Percentiles rank a stretch among this genome's conserved stretches.
phyloP scores from a whole-genome alignment of 2,888 invertebrate species.

The Yponomeuta sedellus region DNA sequence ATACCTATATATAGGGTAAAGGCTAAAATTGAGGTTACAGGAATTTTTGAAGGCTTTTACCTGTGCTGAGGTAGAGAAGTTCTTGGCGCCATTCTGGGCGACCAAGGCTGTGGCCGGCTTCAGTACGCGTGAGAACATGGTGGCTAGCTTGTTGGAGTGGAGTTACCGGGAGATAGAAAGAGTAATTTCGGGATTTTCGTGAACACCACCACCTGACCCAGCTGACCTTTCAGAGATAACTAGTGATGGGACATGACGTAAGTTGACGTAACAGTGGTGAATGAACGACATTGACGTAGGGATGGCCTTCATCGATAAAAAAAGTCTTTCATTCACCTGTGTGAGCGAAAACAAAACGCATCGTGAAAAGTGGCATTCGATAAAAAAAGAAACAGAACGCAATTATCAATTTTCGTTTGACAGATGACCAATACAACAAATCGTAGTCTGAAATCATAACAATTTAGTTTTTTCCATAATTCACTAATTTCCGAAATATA shows the following conservation, averaged over 20 bases:
- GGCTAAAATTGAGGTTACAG: neutral
- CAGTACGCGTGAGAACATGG: slow-evolving; percentile 79
- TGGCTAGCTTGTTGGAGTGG: slow-evolving; percentile 5
- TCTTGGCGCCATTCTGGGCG: slow-evolving; percentile 75
- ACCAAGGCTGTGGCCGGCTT: slow-evolving; percentile 70
- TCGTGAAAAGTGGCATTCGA: neutral
- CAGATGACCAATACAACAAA: neutral
- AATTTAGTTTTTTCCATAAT: too few species aligned
- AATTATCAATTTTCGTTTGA: slow-evolving; percentile 18
- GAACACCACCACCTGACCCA: slow-evolving; percentile 42
- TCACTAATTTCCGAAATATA: neutral
- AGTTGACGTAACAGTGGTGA: slow-evolving; percentile 12
- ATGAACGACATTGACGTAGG: neutral
- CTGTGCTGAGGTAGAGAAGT: slow-evolving; percentile 77
- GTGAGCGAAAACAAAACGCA: neutral
- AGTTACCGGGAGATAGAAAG: slow-evolving; percentile 1
- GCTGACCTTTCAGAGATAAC: slow-evolving; percentile 48
- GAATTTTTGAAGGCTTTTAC: slow-evolving; percentile 37
- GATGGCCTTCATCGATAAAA: neutral
- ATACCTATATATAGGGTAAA: neutral
- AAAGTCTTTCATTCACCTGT: neutral
- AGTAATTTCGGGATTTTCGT: slow-evolving; percentile 17
- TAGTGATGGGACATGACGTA: slow-evolving; percentile 29
- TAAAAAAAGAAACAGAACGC: slow-evolving; percentile 19
- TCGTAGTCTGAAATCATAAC: too few species aligned